Percentiles rank a stretch among this genome's conserved stretches.
Evolutionary conservation across 2,888 invertebrate genomes (phyloP).

Genomic region (Tenthredo notha): DNA sequence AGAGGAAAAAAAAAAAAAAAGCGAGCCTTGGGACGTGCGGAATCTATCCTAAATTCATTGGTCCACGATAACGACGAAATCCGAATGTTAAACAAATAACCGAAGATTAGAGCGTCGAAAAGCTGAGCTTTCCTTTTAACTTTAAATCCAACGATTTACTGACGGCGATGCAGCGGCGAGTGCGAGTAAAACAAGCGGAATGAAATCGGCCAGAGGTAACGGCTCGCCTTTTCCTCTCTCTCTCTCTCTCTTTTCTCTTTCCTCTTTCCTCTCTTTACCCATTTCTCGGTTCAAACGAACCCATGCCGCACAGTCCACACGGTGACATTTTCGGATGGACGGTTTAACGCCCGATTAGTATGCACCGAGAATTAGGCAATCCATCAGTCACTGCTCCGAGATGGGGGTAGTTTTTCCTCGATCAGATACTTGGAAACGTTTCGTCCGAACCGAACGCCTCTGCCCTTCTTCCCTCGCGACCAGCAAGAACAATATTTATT

Average conservation of each 20-base stretch:
- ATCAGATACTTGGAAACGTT: slow-evolving; percentile 69
- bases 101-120: slow-evolving; percentile 47
- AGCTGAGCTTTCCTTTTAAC: slow-evolving; percentile 40
- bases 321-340: slow-evolving; percentile 55
- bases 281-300: background rate
- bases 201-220: slow-evolving; percentile 32
- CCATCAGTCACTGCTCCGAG: slow-evolving; percentile 59
- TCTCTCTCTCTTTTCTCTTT: background rate
- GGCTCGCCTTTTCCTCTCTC: background rate
- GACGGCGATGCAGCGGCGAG: slow-evolving; percentile 24
- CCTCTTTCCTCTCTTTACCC: background rate
- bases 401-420: slow-evolving; percentile 61
- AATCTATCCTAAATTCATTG: slow-evolving; percentile 42
- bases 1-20: background rate
- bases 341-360: slow-evolving; percentile 64
- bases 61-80: slow-evolving; percentile 40
- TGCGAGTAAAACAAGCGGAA: slow-evolving; percentile 45
- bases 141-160: slow-evolving; percentile 46
- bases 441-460: slow-evolving; percentile 59
- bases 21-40: slow-evolving; percentile 26
- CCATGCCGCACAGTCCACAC: slow-evolving; percentile 12
- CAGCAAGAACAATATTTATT: slow-evolving; percentile 74
- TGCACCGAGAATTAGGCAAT: slow-evolving; percentile 62
- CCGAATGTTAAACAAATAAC: slow-evolving; percentile 42
- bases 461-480: slow-evolving; percentile 47